A percentile compares a stretch with the other conserved stretches of the same genome.
phyloP scores from a whole-genome alignment of 1,140 invertebrate species.

The Meteorus sp. region DNA sequence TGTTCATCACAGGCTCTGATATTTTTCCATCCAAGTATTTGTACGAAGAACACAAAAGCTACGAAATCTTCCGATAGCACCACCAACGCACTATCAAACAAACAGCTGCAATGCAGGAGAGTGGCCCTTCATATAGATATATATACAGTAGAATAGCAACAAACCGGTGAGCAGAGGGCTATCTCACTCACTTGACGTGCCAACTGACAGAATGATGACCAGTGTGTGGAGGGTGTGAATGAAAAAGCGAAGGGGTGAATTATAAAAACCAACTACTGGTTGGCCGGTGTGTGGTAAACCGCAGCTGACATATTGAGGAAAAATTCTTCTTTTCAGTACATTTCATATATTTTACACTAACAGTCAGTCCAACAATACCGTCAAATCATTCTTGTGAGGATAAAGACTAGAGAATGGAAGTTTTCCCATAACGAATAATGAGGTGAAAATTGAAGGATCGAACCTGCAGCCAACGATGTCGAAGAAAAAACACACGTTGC shows the following conservation, averaged over 20 bases:
- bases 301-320: slow-evolving; percentile 47
- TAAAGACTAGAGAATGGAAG: no score
- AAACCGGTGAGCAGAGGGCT: slow-evolving; percentile 34
- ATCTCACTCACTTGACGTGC: slow-evolving; percentile 24
- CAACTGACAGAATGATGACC: slow-evolving; percentile 21
- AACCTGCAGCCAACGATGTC: no score
- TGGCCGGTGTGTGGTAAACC: slow-evolving; percentile 45
- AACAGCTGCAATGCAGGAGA: not conserved
- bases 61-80: no score
- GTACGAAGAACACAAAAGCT: no score
- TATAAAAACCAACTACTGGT: not conserved
- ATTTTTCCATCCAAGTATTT: no score
- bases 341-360: not conserved
- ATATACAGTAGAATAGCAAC: not conserved
- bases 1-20: no score
- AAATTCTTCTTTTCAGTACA: slow-evolving; percentile 9
- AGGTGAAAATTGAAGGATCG: no score
- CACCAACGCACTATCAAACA: not conserved
- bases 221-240: slow-evolving; percentile 51
- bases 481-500: no score
- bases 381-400: no score
- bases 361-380: no score
- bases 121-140: no score
- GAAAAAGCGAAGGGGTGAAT: slow-evolving; percentile 41
- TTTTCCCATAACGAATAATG: no score